These are phyloP conservation scores for Hippopotamus amphibius DNA, from an alignment of 2,113 vertebrate genomes.

Conservation along the genomic window DNA sequence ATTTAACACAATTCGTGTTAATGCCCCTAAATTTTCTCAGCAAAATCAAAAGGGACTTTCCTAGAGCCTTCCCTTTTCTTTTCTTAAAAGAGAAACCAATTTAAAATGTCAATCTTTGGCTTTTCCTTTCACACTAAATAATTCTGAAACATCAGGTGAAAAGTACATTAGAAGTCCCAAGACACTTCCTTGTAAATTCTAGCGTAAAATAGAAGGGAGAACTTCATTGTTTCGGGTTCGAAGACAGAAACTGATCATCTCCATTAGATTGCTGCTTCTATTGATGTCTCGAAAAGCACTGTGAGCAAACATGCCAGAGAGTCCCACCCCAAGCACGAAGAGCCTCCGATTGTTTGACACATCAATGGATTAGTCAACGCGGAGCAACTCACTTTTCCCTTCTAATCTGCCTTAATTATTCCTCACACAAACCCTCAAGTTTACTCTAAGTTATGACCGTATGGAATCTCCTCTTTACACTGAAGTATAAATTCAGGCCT, in stretches of 20 bases:
- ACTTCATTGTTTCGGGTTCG: neutral
- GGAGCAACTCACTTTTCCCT: conserved; percentile 54
- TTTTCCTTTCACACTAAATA: conserved; percentile 58
- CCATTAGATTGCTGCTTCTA: conserved; percentile 41
- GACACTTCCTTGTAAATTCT: conserved; percentile 48
- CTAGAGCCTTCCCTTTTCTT: conserved; percentile 57
- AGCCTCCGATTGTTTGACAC: conserved; percentile 75
- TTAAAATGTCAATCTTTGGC: conserved; percentile 53
- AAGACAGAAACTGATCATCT: conserved; percentile 28
- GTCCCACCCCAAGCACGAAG: conserved; percentile 70
- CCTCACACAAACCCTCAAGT: conserved; percentile 47
- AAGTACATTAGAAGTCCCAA: conserved; percentile 38
- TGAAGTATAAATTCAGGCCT: conserved; percentile 46
- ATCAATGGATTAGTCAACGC: conserved; percentile 69
- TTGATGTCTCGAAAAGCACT: conserved; percentile 31
- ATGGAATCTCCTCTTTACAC: conserved; percentile 26
- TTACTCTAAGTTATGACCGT: conserved; percentile 36
- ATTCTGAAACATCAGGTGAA: conserved; percentile 62
- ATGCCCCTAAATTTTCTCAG: neutral
- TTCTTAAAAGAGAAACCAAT: conserved; percentile 40
- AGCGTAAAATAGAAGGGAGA: neutral
- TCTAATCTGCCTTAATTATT: conserved; percentile 61
- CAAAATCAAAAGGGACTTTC: conserved; percentile 65
- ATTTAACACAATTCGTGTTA: neutral
- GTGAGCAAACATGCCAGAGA: neutral